Evolutionary conservation across 2,797 vertebrate species (phyloP).

Genomic region (Erethizon dorsatum): DNA sequence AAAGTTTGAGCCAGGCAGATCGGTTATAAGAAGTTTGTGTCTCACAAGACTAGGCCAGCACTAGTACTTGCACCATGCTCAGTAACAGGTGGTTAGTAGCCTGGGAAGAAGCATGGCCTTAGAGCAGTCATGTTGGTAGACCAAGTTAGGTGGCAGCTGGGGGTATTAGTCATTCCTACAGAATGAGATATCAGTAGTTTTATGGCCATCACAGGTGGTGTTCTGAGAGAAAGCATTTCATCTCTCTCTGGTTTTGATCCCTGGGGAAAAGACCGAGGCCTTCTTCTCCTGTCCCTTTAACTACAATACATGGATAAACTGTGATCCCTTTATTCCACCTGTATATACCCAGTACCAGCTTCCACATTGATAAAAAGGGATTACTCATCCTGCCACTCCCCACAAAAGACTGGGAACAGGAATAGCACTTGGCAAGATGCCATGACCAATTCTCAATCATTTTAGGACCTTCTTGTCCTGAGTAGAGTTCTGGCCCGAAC

Average conservation of each 20-base stretch:
- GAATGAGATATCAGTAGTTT: background rate
- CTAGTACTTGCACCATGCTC: background rate
- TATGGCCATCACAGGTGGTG: background rate
- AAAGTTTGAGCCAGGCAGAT: conserved; percentile 17
- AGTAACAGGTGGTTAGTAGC: background rate
- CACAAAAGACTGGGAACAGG: conserved; percentile 19
- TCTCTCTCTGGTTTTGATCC: conserved; percentile 52
- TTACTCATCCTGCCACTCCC: background rate
- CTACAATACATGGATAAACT: conserved; percentile 4
- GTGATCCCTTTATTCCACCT: background rate
- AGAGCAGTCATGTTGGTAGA: background rate
- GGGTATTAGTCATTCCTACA: conserved; percentile 38
- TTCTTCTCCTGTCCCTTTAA: conserved; percentile 44
- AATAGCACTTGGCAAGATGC: background rate
- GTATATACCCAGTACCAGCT: background rate
- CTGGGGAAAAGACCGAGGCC: background rate
- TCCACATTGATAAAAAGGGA: background rate
- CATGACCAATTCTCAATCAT: conserved; percentile 18
- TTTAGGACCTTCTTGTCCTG: conserved; percentile 14
- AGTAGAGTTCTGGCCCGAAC: background rate
- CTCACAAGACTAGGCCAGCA: background rate
- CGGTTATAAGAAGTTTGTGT: conserved; percentile 4
- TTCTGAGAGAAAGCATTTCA: conserved; percentile 44
- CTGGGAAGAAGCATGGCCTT: background rate
- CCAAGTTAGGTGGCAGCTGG: background rate